A percentile compares a stretch with the other conserved stretches of the same genome.
Conservation (phyloP, 2,888 invertebrate species). For the Drosophila heteroneura region DNA sequence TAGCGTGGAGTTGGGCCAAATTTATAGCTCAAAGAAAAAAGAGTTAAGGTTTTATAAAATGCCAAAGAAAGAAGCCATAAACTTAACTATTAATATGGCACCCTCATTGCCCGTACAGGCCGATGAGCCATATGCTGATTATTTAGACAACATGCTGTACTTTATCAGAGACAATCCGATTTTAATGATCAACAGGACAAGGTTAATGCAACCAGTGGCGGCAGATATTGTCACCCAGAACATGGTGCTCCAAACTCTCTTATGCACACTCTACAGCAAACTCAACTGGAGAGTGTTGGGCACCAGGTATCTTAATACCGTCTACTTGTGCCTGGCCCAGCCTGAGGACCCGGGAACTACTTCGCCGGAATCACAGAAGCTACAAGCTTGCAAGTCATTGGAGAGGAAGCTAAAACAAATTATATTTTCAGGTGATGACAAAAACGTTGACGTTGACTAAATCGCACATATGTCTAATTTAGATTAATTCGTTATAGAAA, state of each 20-base stretch:
- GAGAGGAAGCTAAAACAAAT: background rate
- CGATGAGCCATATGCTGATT: background rate
- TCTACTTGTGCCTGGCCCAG: background rate
- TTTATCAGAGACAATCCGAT: background rate
- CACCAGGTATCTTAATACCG: background rate
- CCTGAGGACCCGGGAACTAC: background rate
- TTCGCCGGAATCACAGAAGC: background rate
- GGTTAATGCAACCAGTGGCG: background rate
- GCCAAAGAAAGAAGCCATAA: too few relatives aligned
- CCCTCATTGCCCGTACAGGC: background rate
- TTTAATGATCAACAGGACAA: too few relatives aligned
- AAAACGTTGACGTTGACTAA: background rate
- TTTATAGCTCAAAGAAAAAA: too few relatives aligned
- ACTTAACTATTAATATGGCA: too few relatives aligned
- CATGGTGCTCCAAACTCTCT: background rate
- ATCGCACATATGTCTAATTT: background rate
- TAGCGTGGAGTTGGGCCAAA: too few relatives aligned
- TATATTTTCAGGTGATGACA: background rate
- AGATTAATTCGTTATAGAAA: background rate
- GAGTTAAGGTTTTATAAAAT: background rate
- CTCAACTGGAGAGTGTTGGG: slow-evolving; percentile 5
- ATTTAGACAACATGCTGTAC: slow-evolving; percentile 11
- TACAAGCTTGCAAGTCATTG: background rate
- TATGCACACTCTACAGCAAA: background rate
- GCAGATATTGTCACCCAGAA: slow-evolving; percentile 2